phyloP scores from a whole-genome alignment of 2,113 vertebrate genomes.

The Caretta caretta region DNA sequence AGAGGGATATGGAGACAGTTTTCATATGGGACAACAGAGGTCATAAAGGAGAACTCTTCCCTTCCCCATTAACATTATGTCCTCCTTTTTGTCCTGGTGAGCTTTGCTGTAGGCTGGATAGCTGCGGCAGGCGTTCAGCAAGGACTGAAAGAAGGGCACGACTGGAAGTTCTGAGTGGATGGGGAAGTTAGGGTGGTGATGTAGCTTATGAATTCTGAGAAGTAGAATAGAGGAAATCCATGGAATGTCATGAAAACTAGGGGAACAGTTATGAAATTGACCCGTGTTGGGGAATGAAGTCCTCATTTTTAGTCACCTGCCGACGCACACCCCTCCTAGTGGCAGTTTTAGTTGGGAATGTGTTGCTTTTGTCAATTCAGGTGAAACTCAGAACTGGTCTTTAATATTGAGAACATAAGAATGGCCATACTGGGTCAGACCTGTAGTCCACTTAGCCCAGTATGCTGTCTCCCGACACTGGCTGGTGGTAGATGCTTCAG shows the following conservation, averaged over 20 bases:
- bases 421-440: no score
- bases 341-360: background rate
- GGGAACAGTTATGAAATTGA: background rate
- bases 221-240: background rate
- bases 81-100: slow-evolving; percentile 27
- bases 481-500: no score
- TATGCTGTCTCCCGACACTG: no score
- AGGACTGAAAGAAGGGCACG: background rate
- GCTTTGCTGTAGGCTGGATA: background rate
- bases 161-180: background rate
- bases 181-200: background rate
- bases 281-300: background rate
- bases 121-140: background rate
- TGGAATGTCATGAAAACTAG: fast-evolving
- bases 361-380: background rate
- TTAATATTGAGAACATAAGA: fast-evolving
- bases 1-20: background rate
- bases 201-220: slow-evolving; percentile 1
- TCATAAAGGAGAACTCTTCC: background rate
- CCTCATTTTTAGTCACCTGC: background rate
- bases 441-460: no score
- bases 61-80: background rate
- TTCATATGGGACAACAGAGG: slow-evolving; percentile 1
- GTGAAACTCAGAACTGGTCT: background rate
- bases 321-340: background rate